phyloP scores from a whole-genome alignment of 2,113 vertebrate genomes.

The Silurus glanis region DNA sequence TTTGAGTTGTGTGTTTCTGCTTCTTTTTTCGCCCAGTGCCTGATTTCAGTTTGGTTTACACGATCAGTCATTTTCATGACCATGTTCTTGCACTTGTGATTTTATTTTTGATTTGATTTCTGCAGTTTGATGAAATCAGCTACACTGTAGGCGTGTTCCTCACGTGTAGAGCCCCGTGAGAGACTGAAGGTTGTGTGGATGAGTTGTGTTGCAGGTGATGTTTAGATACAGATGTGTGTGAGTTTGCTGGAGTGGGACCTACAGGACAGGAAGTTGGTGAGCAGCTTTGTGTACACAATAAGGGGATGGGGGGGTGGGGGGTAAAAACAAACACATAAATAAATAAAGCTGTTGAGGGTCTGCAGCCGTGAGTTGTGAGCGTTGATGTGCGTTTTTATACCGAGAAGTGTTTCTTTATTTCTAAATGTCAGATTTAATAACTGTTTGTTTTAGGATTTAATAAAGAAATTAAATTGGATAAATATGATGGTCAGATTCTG shows the following conservation, averaged over 20 bases:
- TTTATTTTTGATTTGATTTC: neutral
- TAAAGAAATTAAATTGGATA: slow-evolving; percentile 37
- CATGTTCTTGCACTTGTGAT: neutral
- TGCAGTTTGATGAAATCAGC: no score
- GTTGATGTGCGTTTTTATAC: slow-evolving; percentile 13
- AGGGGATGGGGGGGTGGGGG: neutral
- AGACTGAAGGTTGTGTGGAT: neutral
- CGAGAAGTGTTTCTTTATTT: slow-evolving; percentile 19
- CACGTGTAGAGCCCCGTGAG: neutral
- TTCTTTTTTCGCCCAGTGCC: slow-evolving; percentile 37
- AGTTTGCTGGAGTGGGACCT: neutral
- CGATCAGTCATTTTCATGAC: neutral
- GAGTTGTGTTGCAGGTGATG: neutral
- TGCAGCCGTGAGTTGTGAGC: slow-evolving; percentile 12
- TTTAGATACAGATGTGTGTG: neutral
- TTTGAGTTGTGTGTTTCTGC: slow-evolving; percentile 29
- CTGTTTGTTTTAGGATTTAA: slow-evolving; percentile 23
- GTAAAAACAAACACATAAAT: neutral
- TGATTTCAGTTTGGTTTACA: slow-evolving; percentile 25
- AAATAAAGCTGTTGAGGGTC: slow-evolving; percentile 1
- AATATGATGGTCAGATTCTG: slow-evolving; percentile 38
- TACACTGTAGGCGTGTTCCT: no score
- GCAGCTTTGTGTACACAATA: neutral
- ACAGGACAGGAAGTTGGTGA: neutral
- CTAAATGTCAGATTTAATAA: slow-evolving; percentile 33